Conservation (phyloP, 2,113 vertebrate species). For the Callaeas wilsoni region DNA sequence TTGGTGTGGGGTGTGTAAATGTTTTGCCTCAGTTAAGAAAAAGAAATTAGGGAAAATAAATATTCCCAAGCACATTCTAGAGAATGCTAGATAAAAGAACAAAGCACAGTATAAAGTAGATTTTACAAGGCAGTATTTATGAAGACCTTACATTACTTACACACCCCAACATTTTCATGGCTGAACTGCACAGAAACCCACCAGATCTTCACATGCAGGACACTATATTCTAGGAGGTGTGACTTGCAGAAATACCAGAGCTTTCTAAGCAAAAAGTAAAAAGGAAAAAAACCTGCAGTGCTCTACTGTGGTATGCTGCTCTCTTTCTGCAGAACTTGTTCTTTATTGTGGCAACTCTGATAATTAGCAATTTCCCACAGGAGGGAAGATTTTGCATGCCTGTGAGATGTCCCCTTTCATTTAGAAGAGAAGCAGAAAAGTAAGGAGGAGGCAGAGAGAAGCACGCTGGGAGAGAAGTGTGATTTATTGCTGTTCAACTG, state of each 20-base stretch:
- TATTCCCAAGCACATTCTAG: background rate
- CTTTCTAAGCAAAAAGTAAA: background rate
- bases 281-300: background rate
- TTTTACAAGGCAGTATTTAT: background rate
- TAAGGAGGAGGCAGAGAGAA: background rate
- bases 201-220: background rate
- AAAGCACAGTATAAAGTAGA: background rate
- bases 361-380: background rate
- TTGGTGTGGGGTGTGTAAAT: background rate
- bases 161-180: background rate
- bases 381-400: background rate
- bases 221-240: background rate
- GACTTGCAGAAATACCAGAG: background rate
- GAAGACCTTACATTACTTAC: background rate
- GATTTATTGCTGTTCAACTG: background rate
- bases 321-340: background rate
- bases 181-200: background rate
- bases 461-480: background rate
- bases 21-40: background rate
- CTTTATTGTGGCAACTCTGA: background rate
- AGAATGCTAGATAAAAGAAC: background rate
- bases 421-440: background rate
- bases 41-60: background rate
- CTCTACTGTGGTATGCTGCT: background rate
- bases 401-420: background rate